Evolutionary conservation across 2,113 vertebrate species (phyloP).

Genomic region (Pandion haliaetus): DNA sequence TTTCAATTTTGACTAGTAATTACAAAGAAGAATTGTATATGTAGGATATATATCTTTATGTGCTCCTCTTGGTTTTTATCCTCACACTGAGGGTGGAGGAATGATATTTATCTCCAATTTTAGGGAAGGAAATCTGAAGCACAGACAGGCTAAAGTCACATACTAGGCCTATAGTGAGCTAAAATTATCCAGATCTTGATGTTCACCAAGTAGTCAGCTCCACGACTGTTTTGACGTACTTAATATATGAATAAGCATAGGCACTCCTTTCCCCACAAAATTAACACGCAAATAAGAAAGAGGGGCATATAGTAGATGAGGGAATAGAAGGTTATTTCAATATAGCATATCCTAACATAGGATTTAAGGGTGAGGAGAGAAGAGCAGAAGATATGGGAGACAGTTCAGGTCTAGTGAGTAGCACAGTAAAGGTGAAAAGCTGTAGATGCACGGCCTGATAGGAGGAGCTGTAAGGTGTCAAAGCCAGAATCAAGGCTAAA

Average conservation of each 20-base stretch:
- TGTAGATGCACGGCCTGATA: background rate
- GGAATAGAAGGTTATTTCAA: background rate
- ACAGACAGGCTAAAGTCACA: background rate
- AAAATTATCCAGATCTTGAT: background rate
- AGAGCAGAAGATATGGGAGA: background rate
- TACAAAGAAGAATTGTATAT: background rate
- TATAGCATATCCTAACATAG: background rate
- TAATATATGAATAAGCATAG: background rate
- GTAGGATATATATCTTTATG: background rate
- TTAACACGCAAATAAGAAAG: background rate
- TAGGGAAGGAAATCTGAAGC: background rate
- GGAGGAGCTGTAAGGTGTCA: background rate
- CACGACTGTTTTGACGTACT: background rate
- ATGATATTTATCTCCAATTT: background rate
- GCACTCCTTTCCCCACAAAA: background rate
- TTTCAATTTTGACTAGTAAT: background rate
- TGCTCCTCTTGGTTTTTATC: background rate
- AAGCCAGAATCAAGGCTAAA: background rate
- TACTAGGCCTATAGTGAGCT: background rate
- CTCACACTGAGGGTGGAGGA: background rate
- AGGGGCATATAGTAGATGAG: background rate
- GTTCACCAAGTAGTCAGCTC: background rate
- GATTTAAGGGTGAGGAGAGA: background rate
- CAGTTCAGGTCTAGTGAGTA: background rate
- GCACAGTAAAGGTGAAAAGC: background rate